Conservation (phyloP, 2,113 vertebrate genomes). For the Haemorhous mexicanus region DNA sequence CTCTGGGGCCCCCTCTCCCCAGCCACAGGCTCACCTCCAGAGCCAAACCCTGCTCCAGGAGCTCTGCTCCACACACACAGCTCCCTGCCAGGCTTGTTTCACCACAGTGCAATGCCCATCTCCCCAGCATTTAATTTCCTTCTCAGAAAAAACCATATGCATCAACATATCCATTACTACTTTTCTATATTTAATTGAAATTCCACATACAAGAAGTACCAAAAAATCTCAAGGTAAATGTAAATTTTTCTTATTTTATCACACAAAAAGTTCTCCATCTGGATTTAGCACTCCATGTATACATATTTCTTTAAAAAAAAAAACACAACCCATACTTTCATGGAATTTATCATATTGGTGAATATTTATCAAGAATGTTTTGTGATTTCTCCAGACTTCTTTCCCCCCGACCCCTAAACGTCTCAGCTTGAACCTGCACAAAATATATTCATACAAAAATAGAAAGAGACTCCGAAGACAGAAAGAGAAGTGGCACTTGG, state of each 20-base stretch:
- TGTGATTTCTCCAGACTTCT: conserved; percentile 19
- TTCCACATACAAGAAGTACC: neutral
- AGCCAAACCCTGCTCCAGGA: neutral
- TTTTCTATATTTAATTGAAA: neutral
- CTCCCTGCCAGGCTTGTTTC: neutral
- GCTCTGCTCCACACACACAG: neutral
- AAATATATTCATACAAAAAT: conserved; percentile 47
- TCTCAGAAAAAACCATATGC: neutral
- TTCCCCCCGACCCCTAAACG: conserved; percentile 40
- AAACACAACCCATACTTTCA: neutral
- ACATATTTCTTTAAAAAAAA: neutral
- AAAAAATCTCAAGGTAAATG: neutral
- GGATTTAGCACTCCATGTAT: neutral
- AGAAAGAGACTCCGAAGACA: conserved; percentile 33
- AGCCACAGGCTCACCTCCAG: fast-evolving
- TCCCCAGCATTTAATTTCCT: neutral
- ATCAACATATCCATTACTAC: neutral
- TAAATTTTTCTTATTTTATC: neutral
- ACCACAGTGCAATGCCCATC: neutral
- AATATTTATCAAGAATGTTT: conserved; percentile 55
- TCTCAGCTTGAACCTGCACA: conserved; percentile 40
- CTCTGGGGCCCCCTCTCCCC: neutral
- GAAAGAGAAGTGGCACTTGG: conserved; percentile 52
- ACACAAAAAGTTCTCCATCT: neutral
- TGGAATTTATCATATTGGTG: conserved; percentile 1